A percentile compares a stretch with the other conserved stretches of the same genome.
phyloP scores from a whole-genome alignment of 2,113 vertebrate species.

The Mustelus asterias region DNA sequence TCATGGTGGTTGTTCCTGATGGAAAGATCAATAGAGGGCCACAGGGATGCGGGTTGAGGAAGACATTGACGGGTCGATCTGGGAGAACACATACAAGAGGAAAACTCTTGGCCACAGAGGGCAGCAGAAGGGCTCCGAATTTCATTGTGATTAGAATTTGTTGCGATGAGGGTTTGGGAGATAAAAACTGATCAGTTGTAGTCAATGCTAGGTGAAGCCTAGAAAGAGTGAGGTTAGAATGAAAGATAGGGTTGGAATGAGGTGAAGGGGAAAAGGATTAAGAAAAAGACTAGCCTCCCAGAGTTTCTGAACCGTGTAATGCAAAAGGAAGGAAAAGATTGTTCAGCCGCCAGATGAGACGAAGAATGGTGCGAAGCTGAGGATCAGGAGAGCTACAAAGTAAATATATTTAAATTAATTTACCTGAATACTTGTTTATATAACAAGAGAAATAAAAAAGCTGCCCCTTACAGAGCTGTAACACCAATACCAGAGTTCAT shows the following conservation, averaged over 20 bases:
- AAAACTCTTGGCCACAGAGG: neutral
- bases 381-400: neutral
- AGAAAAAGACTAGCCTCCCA: neutral
- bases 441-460: neutral
- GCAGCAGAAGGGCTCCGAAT: neutral
- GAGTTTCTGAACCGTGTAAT: neutral
- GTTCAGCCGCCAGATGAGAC: neutral
- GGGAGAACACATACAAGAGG: neutral
- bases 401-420: neutral
- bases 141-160: neutral
- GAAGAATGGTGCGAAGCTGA: neutral
- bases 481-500: neutral
- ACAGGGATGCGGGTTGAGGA: neutral
- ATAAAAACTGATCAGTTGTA: neutral
- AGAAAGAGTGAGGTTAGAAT: neutral
- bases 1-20: neutral
- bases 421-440: neutral
- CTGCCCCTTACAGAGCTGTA: neutral
- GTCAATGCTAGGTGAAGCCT: neutral
- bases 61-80: neutral
- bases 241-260: neutral
- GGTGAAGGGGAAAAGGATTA: neutral
- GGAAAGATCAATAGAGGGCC: neutral
- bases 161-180: neutral
- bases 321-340: neutral